Base-by-base conservation (phyloP, 2,797 vertebrate genomes). In the Argya squamiceps region DNA sequence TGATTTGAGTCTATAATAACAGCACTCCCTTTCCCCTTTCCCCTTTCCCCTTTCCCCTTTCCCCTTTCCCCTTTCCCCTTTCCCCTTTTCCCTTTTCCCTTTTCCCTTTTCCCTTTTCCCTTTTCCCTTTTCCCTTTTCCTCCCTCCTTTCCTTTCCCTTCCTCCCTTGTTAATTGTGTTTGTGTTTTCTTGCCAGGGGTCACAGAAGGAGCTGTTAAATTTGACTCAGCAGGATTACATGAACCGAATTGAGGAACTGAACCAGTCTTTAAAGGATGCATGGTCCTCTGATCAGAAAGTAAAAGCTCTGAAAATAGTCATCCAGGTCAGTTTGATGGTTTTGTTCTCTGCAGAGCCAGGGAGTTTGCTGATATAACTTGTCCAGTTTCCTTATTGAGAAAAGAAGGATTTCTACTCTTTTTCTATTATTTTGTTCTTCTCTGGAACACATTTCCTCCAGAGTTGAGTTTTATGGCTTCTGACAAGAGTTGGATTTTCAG, bases 261-360 rank as follows among this genome's bases (percentile, higher is more conserved):
- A 99, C 96, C 99, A 99, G 97, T 99, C 99, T 9, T 97, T 99
- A 78, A 99, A 99, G 96, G 99, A 99, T 34, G 99, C 99, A 43
- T 99, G 99, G 99, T 98, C 99, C 77, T 99, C 99, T 0, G 99
- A 99, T 97, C 99, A 99, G 98, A 99, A 99, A 98, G 99, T 99
- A 91, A 99, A 99, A 98, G 99, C 99, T 77, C 97, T 99, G 84
- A 99, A 99, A 97, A 99, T 99, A 29, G 99, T 99, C 71, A 99
- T 99, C 88, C 99, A 99, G 99, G 99, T 99, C 64, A 92, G 97
- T 79, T 68, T 36, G 18, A 47, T 11, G 0, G 6, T 76, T 76
- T 55, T 50, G 10, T 75, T 88, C 21, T 53, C 1, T 64, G 32
- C 27, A 59, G 36, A 76, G n/a, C 26, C 15, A 7, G 6, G 34